Evolutionary conservation across 2,888 invertebrate species (phyloP), one percentile per base, ranked within the genome.

Genomic region (Callinectes sapidus): DNA sequence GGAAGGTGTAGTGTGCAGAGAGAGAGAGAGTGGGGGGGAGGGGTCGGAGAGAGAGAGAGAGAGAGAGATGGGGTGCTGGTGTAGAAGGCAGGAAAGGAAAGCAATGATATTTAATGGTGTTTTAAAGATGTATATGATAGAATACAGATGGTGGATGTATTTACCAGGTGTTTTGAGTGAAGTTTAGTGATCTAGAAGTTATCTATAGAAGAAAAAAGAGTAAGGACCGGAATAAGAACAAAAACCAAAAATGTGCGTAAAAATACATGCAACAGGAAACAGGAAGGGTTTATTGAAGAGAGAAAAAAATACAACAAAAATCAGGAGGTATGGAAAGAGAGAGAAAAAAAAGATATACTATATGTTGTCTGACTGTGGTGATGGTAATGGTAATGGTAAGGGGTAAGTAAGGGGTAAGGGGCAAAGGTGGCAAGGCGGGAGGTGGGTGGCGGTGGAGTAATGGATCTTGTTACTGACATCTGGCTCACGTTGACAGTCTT

Each of bases 21-120:
- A 92, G 94, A 90, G 88, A 13, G 92, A 71, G 14, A 93, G 94
- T 48, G 94, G 94, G 85, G 90, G 87, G 77, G 92, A 94, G 93
- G 94, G 85, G n/a, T n/a, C n/a, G n/a, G n/a, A n/a, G 14, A 93
- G 94, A 55, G 94, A 94, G 85, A 91, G 87, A 86, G 92, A 94
- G 93, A 94, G 85, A 94, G 93, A 42, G 94, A 61, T n/a, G n/a
- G n/a, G 90, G 94, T 94, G 23, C 28, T 35, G 93, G 32, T 94
- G 94, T 39, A 39, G 87, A 86, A 1, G 94, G 95, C 61, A 87
- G 66, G 18, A 5, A 14, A 13, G 32, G 61, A 23, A 2, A 61
- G 61, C 61, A 61, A 3, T 48, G 48, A 8, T 48, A 48, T 5
- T 0, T 48, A 48, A 8, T 48, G 48, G 48, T 48, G 39, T 39